Base-by-base conservation (phyloP, 2,113 vertebrate species). In the Ochotona princeps region DNA sequence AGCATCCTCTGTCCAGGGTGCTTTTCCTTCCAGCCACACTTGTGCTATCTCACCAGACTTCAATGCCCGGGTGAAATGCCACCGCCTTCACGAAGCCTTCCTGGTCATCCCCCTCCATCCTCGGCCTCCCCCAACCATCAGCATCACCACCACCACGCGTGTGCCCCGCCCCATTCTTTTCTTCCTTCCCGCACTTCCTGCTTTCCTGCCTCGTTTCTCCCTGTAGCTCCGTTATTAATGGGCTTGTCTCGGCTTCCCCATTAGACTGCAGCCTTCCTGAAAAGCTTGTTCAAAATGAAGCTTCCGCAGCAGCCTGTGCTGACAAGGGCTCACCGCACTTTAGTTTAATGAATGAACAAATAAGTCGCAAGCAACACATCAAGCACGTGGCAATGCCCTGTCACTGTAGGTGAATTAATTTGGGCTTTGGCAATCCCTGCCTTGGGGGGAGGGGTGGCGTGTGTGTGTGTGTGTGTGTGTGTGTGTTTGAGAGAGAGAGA, bases 271-370 rank as follows among this genome's bases (percentile, higher is more conserved):
- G 89, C 20, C 86, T 90, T 93, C 94, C 83, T 97, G 75, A 96
- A 89, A 93, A 89, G 5, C 90, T 80, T 26, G 38, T 87, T 93
- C 69, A 83, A 93, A 90, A 88, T 18, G 54, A 94, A 96, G 83
- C 83, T 74, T 51, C 66, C 30, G 18, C 63, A 85, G 87, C 2
- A 4, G 79, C 83, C 80, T 18, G 57, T 44, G 73, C 84, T 75
- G 67, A 47, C 75, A 93, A 89, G 57, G 75, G 51, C 5, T 8
- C 57, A 13, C 32, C 1, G 30, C 67, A 67, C 94, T 90, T 89
- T 72, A 93, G 89, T 89, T 94, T 86, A 96, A 94, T 87, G 91
- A 97, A 94, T 93, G 95, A 94, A 96, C 91, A 92, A 95, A 89
- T 90, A 91, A 95, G 92, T 76, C 78, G 21, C 92, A 49, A 86